Evolutionary conservation across 2,797 vertebrate genomes (phyloP).

Genomic region (Labeo calbasu): DNA sequence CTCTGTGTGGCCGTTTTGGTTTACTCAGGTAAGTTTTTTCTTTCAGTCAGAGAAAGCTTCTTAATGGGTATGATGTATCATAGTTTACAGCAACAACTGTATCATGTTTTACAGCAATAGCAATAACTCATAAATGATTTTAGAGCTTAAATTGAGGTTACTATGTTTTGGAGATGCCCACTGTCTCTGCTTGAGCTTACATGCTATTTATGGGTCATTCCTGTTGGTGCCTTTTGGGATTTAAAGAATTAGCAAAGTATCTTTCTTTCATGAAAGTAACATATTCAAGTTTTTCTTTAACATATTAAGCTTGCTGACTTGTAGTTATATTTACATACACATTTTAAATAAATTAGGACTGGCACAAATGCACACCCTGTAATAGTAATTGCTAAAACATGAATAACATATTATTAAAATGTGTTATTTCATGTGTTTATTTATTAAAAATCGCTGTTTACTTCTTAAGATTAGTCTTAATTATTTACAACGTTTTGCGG

Average conservation of each 20-base stretch:
- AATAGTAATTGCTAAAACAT: neutral
- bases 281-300: neutral
- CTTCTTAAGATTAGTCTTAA: neutral
- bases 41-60: neutral
- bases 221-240: neutral
- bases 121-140: neutral
- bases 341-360: neutral
- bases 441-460: neutral
- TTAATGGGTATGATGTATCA: neutral
- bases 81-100: neutral
- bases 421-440: neutral
- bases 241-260: neutral
- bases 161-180: slow-evolving; percentile 10
- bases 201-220: neutral
- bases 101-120: neutral
- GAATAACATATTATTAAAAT: neutral
- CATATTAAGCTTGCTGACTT: neutral
- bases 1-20: slow-evolving; percentile 72
- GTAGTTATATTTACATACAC: neutral
- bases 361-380: neutral
- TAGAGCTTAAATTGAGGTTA: neutral
- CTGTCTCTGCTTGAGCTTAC: neutral
- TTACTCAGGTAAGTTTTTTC: slow-evolving; percentile 74
- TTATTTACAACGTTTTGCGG: neutral
- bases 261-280: neutral